phyloP scores from a whole-genome alignment of 2,888 invertebrate genomes.

The Nemurella pictetii region DNA sequence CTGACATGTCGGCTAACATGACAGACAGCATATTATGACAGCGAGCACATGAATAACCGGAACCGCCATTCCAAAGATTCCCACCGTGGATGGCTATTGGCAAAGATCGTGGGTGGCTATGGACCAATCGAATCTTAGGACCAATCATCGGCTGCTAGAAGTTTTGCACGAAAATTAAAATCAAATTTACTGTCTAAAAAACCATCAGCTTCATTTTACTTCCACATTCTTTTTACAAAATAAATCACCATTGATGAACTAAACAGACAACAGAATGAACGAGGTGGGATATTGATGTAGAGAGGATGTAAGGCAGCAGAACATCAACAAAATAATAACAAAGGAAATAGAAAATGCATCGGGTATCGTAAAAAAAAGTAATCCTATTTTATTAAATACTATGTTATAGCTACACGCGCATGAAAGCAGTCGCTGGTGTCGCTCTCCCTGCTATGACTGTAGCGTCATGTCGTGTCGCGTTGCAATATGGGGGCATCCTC shows the following conservation, averaged over 20 bases:
- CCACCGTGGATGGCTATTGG: too few species aligned
- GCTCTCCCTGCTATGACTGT: neutral
- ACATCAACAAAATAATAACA: neutral
- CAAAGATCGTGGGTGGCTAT: too few species aligned
- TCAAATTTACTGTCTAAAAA: neutral
- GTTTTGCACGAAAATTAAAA: neutral
- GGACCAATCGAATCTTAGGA: too few species aligned
- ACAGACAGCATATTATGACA: too few species aligned
- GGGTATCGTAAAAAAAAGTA: conserved; percentile 18
- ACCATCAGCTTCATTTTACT: neutral
- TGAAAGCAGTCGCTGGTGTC: neutral
- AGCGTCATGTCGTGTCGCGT: neutral
- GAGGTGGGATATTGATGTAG: neutral
- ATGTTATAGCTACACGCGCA: conserved; percentile 17
- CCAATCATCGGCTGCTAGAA: neutral
- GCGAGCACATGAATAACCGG: too few species aligned
- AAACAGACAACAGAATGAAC: neutral
- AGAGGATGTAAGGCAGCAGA: neutral
- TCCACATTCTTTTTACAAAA: neutral
- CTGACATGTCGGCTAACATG: too few species aligned
- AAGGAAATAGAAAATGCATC: neutral
- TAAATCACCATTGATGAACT: neutral
- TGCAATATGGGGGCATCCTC: neutral
- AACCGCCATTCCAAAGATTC: too few species aligned
- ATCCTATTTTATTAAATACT: conserved; percentile 19